Base-by-base conservation (phyloP, 1,140 invertebrate genomes). In the Drosophila oshimai region DNA sequence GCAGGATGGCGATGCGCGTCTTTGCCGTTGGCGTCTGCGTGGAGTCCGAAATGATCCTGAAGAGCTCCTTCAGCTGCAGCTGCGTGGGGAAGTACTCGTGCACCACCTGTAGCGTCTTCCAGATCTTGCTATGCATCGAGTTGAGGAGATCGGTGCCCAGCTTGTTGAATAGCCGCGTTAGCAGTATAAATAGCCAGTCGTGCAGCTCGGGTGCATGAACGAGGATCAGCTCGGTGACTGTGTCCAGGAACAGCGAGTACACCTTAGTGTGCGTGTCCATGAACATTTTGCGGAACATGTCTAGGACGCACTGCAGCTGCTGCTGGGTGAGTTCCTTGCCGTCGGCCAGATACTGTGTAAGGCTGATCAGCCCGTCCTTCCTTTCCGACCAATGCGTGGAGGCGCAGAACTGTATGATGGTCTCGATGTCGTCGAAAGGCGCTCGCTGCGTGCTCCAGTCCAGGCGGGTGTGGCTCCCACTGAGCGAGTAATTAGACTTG, bases 231-330 rank as follows among this genome's bases (percentile, higher is more conserved):
- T 98, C 97, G 69, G 96, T 96, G 12, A 99, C 93, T 0, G 97
- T 96, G 79, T 99, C 98, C 75, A 99, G 91, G 92, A 99, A 98
- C 51, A 99, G 92, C 42, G 96, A 96, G 91, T 99, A 97, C 41
- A 98, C 96, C 92, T 99, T 99, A 2, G 97, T 98, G 90, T 98
- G 97, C n/a, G 97, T 96, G 91, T 99, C 98, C 94, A 98, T 97
- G 83, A 99, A 98, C 96, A 99, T 98, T 92, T 97, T 96, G 36
- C 96, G 96, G 87, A 98, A 97, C 64, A 98, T 95, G 76, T 99
- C 97, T 0, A 91, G 65, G 20, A 91, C 83, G 37, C 73, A 80
- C 57, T 91, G 88, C 42, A 91, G 58, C 64, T 91, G 90, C 34
- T 90, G 87, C 26, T 69, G 75, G 10, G 81, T 86, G 33, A 91